These are phyloP conservation scores for Augochlorella aurata DNA, from an alignment of 2,888 invertebrate species.

Conservation along the genomic window DNA sequence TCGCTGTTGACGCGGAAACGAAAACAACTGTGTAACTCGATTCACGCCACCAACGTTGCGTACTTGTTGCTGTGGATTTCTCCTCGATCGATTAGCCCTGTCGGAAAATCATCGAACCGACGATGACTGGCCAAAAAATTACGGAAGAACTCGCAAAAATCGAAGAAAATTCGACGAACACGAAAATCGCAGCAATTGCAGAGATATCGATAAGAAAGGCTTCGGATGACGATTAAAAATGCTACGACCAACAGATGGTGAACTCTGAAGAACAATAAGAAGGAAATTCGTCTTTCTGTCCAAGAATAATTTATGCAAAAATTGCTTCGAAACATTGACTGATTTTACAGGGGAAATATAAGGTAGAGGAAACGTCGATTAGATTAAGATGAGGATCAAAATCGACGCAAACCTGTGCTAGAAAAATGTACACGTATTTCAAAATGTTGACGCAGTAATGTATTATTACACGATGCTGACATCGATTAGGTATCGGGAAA, in stretches of 20 bases:
- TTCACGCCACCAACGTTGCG: slow-evolving; percentile 40
- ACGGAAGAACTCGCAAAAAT: neutral
- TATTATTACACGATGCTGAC: neutral
- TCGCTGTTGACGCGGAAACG: slow-evolving; percentile 57
- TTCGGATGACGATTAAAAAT: too few relatives aligned
- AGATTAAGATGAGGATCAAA: neutral
- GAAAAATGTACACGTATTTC: neutral
- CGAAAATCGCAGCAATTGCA: neutral
- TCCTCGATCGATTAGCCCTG: slow-evolving; percentile 15
- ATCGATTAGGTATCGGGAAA: neutral
- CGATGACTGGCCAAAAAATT: neutral
- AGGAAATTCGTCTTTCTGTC: neutral
- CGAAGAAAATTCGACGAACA: neutral
- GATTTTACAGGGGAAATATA: neutral
- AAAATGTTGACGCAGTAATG: neutral
- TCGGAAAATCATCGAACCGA: slow-evolving; percentile 6
- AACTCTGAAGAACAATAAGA: neutral
- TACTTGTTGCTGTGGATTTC: slow-evolving; percentile 54
- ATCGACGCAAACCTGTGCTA: too few relatives aligned
- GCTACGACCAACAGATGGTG: neutral
- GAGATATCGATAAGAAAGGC: too few relatives aligned
- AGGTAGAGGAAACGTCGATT: neutral
- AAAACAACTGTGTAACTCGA: slow-evolving; percentile 59
- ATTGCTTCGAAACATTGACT: neutral
- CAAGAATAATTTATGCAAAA: neutral